These are phyloP conservation scores for Calidris pugnax DNA, from an alignment of 2,113 vertebrate genomes.

Conservation along the genomic window DNA sequence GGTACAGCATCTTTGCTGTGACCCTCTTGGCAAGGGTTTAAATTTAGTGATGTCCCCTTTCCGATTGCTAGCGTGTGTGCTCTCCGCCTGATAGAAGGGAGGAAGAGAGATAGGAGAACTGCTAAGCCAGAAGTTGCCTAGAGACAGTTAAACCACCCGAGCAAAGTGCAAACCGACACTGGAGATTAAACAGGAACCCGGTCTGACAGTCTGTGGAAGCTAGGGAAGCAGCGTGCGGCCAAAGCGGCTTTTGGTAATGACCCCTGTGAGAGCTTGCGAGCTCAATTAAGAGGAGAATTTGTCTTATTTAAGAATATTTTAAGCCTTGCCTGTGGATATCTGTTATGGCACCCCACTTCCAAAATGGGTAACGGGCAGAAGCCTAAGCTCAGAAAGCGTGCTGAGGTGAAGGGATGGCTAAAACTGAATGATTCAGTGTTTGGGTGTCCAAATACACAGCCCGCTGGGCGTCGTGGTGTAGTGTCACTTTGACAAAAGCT, in stretches of 20 bases:
- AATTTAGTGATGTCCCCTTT: neutral
- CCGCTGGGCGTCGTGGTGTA: rapidly evolving
- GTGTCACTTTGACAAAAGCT: neutral
- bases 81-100: neutral
- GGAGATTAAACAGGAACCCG: neutral
- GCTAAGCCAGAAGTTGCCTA: neutral
- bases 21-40: neutral
- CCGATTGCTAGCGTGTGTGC: neutral
- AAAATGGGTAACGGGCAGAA: neutral
- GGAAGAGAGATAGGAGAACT: neutral
- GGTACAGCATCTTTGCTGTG: neutral
- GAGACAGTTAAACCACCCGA: neutral
- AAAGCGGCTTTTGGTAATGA: neutral
- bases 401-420: neutral
- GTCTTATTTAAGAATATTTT: neutral
- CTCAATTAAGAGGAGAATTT: neutral
- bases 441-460: neutral
- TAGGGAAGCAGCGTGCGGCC: neutral
- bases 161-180: neutral
- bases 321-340: neutral
- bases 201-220: neutral
- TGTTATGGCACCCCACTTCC: neutral
- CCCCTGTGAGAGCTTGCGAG: neutral
- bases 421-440: neutral
- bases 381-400: neutral